phyloP scores from a whole-genome alignment of 2,113 vertebrate genomes.

The Oncorhynchus nerka region DNA sequence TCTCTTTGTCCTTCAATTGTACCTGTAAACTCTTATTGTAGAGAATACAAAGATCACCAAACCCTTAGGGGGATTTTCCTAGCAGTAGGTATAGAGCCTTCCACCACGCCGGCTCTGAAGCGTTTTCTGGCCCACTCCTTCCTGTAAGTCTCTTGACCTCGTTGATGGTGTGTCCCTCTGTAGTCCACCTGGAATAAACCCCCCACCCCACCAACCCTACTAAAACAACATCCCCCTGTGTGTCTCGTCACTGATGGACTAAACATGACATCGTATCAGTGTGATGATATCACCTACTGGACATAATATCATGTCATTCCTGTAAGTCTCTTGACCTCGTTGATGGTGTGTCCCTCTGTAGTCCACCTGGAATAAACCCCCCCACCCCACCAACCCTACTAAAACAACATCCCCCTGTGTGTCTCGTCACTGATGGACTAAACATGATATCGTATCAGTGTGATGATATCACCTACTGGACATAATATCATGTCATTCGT shows the following conservation, averaged over 20 bases:
- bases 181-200: background rate
- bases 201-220: background rate
- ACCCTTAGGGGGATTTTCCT: conserved; percentile 76
- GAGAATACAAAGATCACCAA: conserved; percentile 72
- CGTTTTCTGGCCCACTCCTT: conserved; percentile 70
- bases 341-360: conserved; percentile 37
- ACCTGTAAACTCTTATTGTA: conserved; percentile 62
- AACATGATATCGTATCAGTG: too few relatives aligned
- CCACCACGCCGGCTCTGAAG: conserved; percentile 72
- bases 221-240: background rate
- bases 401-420: background rate
- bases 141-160: conserved; percentile 53
- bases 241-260: background rate
- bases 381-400: background rate
- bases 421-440: background rate
- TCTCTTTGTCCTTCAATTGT: background rate
- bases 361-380: background rate
- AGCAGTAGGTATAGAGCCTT: conserved; percentile 75
- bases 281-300: too few relatives aligned
- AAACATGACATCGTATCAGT: too few relatives aligned
- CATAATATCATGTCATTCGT: too few relatives aligned
- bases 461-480: too few relatives aligned
- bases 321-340: conserved; percentile 58
- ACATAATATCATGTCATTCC: conserved; percentile 18
- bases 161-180: conserved; percentile 47